A percentile compares a stretch with the other conserved stretches of the same genome.
phyloP scores from a whole-genome alignment of 2,797 vertebrate species.

The Alexandromys oeconomus region DNA sequence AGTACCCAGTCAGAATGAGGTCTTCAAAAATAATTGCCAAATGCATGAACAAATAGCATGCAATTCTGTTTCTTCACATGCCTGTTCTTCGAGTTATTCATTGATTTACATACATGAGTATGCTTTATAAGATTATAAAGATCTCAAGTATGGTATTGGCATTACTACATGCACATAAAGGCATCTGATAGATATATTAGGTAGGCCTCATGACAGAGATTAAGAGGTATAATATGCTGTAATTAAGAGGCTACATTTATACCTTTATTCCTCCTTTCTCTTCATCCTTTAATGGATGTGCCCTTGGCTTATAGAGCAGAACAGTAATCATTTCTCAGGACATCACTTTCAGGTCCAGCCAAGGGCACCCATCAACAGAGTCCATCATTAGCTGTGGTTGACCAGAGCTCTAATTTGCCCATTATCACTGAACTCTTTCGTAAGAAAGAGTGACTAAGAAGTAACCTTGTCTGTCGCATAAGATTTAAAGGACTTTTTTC shows the following conservation, averaged over 20 bases:
- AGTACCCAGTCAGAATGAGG: constrained; percentile 32
- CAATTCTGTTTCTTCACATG: background rate
- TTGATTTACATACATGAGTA: background rate
- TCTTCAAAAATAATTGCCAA: constrained; percentile 33
- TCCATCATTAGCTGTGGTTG: constrained; percentile 63
- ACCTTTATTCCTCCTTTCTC: constrained; percentile 52
- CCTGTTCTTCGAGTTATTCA: background rate
- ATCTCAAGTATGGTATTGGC: background rate
- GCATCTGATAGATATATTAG: constrained; percentile 31
- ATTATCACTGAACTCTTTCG: constrained; percentile 70
- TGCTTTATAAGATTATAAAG: constrained; percentile 34
- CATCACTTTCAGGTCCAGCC: constrained; percentile 56
- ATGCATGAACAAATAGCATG: background rate
- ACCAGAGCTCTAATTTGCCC: constrained; percentile 70
- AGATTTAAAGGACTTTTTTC: constrained; percentile 51
- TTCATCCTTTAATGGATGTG: constrained; percentile 63
- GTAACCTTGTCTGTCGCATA: constrained; percentile 67
- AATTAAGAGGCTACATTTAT: constrained; percentile 45
- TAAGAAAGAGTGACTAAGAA: constrained; percentile 68
- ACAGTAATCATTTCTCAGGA: constrained; percentile 73
- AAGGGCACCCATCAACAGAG: constrained; percentile 64
- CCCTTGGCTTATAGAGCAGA: constrained; percentile 56
- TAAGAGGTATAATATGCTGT: constrained; percentile 41
- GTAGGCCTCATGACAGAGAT: constrained; percentile 15
- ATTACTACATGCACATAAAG: background rate